phyloP scores from a whole-genome alignment of 2,113 vertebrate genomes.

The Microtus montanus region DNA sequence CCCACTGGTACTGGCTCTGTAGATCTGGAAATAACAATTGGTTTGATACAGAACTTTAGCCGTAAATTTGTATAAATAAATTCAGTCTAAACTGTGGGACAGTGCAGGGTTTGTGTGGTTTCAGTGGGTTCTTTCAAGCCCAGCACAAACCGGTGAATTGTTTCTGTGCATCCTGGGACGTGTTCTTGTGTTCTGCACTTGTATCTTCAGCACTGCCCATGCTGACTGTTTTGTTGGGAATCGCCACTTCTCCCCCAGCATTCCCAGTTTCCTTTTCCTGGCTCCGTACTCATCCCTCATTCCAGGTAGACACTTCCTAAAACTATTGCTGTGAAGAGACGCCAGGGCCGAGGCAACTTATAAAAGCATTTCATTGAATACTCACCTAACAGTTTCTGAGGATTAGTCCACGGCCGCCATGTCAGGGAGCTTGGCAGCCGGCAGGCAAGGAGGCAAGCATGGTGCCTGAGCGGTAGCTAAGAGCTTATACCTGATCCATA shows the following conservation, averaged over 20 bases:
- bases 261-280: background rate
- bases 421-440: background rate
- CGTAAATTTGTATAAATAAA: slow-evolving; percentile 62
- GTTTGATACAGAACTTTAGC: slow-evolving; percentile 1
- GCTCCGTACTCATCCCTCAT: fast-evolving
- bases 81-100: background rate
- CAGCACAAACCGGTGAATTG: background rate
- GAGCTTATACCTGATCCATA: background rate
- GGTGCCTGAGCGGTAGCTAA: background rate
- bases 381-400: background rate
- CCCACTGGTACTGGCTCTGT: background rate
- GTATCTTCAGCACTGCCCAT: fast-evolving
- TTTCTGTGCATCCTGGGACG: background rate
- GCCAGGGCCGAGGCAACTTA: background rate
- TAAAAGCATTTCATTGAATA: background rate
- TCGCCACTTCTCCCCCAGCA: background rate
- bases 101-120: background rate
- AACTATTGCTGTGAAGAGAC: background rate
- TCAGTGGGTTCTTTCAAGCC: background rate
- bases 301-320: background rate
- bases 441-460: background rate
- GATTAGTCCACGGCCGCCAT: too few species aligned
- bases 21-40: background rate
- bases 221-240: background rate
- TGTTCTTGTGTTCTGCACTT: background rate